Base-by-base conservation (phyloP, 2,888 invertebrate species). In the Xestia sexstrigata region DNA sequence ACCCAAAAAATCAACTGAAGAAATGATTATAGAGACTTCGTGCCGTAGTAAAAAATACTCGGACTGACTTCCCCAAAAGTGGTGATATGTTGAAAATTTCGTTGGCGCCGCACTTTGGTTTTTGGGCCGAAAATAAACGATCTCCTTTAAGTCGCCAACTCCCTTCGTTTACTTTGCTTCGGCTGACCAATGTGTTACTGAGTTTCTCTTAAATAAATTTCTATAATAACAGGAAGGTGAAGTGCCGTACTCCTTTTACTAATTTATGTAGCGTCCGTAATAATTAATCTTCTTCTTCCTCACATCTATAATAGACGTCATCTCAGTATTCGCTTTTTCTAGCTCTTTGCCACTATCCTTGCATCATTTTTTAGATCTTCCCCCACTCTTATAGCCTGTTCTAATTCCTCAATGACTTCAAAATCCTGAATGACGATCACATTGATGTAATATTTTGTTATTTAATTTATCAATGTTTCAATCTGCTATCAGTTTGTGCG, bases 401-500 rank as follows among this genome's bases (percentile, higher is more conserved):
- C 7, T 20, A 20, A 52, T n/a, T 30, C 15, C 13, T 20, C 20
- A 81, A 35, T 60, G 8, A 58, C 47, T 52, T 17, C 1, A 47
- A 30, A 58, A 20, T 47, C 11, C 30, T 15, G 9, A 17, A 30
- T 77, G 42, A 62, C 42, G 63, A 2, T 60, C 42, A 66, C 23
- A 55, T 81, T 17, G 42, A 70, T 49, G 8, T 39, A n/a, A 67
- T 49, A 45, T 69, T 30, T 26, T 65, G 15, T 65, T 30, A 45
- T 45, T 45, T 47, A 0, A 70, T 85, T 77, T 74, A 78, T 82
- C 74, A 76, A 55, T 68, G 45, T 70, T 49, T 66, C 47, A 55
- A 69, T 73, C 67, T 70, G 26, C 15, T 78, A 88, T 83, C 78
- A 72, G 73, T 66, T 74, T 74, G 62, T 67, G 70, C 52, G 62